These are phyloP conservation scores for Spodoptera litura DNA, from an alignment of 1,140 invertebrate genomes.

Conservation along the genomic window DNA sequence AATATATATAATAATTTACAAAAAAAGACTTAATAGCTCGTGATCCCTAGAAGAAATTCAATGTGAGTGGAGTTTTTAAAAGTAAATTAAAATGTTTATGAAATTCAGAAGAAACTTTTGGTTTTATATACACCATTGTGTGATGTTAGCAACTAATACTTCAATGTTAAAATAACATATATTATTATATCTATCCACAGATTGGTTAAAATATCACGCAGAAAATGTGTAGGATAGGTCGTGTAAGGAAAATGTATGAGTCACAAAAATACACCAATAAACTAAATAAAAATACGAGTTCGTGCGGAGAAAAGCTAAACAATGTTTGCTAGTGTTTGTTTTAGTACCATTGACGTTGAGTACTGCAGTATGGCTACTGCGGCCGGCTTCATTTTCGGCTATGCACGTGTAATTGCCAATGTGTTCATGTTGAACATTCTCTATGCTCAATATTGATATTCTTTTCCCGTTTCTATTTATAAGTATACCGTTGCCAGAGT, in stretches of 20 bases:
- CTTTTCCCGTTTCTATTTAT: conserved; percentile 85
- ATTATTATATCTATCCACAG: too few species aligned
- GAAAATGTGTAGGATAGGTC: conserved; percentile 1
- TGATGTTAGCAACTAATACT: not conserved
- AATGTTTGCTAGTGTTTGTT: conserved; percentile 16
- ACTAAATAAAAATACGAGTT: not conserved
- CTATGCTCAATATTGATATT: conserved; percentile 85
- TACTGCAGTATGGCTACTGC: conserved; percentile 84
- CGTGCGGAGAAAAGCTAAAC: conserved; percentile 54
- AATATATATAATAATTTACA: conserved; percentile 52
- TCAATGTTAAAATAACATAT: too few species aligned
- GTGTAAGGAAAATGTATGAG: not conserved
- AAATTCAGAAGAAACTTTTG: too few species aligned
- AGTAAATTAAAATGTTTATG: too few species aligned
- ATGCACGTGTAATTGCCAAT: conserved; percentile 93
- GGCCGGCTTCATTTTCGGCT: conserved; percentile 91
- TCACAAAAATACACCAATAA: conserved; percentile 10
- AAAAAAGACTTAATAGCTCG: not conserved
- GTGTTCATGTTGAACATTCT: conserved; percentile 90
- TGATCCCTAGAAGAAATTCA: too few species aligned
- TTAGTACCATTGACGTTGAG: conserved; percentile 87
- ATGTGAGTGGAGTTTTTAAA: not conserved
- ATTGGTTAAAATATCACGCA: too few species aligned
- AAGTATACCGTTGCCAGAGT: conserved; percentile 76
- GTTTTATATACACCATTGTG: too few species aligned